These are phyloP conservation scores for Abrostola triplasia DNA, from an alignment of 2,888 invertebrate species.

Conservation along the genomic window DNA sequence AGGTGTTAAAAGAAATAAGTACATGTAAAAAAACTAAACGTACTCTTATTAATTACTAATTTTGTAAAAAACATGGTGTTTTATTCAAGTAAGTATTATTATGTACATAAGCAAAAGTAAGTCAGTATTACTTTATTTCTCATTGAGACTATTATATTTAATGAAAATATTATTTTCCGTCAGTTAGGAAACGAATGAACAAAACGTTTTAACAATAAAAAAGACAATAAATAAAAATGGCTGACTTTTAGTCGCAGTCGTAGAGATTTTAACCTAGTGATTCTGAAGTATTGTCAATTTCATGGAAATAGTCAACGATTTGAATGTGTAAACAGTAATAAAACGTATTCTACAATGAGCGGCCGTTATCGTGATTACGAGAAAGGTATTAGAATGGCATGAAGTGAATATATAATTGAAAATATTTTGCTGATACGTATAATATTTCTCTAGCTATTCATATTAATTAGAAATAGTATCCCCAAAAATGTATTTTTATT, in stretches of 20 bases:
- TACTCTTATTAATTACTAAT: neutral
- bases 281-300: conserved; percentile 16
- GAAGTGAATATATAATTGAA: conserved; percentile 50
- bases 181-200: conserved; percentile 11
- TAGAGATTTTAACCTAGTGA: conserved; percentile 13
- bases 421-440: conserved; percentile 28
- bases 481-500: conserved; percentile 81
- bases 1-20: conserved; percentile 1
- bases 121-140: too few relatives aligned
- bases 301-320: conserved; percentile 15
- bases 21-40: conserved; percentile 35
- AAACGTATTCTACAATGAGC: conserved; percentile 64
- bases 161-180: too few relatives aligned
- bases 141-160: too few relatives aligned
- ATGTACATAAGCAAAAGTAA: too few relatives aligned
- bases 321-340: conserved; percentile 31
- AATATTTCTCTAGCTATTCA: conserved; percentile 24
- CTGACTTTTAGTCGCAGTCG: conserved; percentile 31
- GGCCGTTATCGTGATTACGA: conserved; percentile 69
- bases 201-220: conserved; percentile 34
- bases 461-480: conserved; percentile 52
- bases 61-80: too few relatives aligned
- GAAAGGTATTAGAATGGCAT: conserved; percentile 79
- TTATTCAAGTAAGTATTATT: too few relatives aligned
- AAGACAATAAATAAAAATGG: conserved; percentile 37